These are phyloP conservation scores for Nemurella pictetii DNA, from an alignment of 2,888 invertebrate species.

Conservation along the genomic window DNA sequence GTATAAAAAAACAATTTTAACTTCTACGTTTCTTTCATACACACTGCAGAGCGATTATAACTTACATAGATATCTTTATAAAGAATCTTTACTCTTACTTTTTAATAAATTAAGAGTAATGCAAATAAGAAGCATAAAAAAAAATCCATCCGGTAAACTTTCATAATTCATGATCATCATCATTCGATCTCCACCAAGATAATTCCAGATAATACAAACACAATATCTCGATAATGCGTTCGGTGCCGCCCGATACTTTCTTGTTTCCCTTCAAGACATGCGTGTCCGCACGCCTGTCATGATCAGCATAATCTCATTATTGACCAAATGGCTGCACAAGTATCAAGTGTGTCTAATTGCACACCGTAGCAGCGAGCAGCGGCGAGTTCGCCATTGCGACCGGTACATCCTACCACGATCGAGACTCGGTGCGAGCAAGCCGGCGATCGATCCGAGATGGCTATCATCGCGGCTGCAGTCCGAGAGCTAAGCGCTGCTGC, in stretches of 20 bases:
- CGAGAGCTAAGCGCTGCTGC: neutral
- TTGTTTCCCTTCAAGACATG: neutral
- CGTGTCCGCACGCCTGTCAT: neutral
- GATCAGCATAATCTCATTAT: neutral
- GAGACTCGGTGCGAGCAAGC: too few species aligned
- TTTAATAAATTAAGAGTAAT: too few species aligned
- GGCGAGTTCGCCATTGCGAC: too few species aligned
- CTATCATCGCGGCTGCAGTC: neutral
- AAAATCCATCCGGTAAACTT: neutral
- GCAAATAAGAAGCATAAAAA: neutral
- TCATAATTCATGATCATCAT: neutral
- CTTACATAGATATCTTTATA: too few species aligned
- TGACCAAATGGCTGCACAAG: neutral
- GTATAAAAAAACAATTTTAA: too few species aligned
- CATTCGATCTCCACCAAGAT: too few species aligned
- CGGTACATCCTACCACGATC: too few species aligned
- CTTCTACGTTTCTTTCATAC: too few species aligned
- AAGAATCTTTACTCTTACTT: too few species aligned
- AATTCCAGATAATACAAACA: neutral
- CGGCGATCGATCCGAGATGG: neutral
- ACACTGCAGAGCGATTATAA: too few species aligned
- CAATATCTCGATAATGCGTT: neutral
- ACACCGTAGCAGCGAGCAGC: too few species aligned
- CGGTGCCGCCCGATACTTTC: neutral
- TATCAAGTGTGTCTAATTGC: too few species aligned